Evolutionary conservation across 2,113 vertebrate genomes (phyloP), one percentile per base, ranked within the genome.

Genomic region (Pleuronectes platessa): DNA sequence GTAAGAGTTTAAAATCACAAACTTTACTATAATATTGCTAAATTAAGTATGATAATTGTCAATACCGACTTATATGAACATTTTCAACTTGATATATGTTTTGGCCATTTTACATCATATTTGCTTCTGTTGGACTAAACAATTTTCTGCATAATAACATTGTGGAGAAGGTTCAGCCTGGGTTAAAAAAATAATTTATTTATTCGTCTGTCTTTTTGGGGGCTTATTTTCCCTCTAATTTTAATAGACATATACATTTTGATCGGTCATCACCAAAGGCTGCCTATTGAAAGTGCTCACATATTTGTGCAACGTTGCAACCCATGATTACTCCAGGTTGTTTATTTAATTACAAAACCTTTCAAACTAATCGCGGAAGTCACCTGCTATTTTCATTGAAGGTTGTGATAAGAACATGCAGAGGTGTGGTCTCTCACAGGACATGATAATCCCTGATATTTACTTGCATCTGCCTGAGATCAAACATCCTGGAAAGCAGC

Each of bases 331-430:
- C 61, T 61, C 45, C 81, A 61, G 65, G 58, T 80, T 61, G 64
- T 84, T 67, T 65, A 27, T 49, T 27, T 81, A 4, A 81, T 81
- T 75, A 68, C 21, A 58, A 20, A 71, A 55, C 17, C 60, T 56
- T 13, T 23, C 40, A 45, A 68, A 64, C 53, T 54, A 61, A 61
- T 81, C 63, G 71, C 23, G 17, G 21, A 68, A 60, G 60, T 76
- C 78, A 56, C 60, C 64, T 47, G 26, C 51, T 62, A 42, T 15
- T 53, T 17, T 71, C 4, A 6, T 35, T 7, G 1, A 24, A 24
- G 11, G 9, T 14, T 61, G 20, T 26, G 35, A 64, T 26, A 26
- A 51, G 49, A 67, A 35, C 54, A 67, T 45, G 7, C 27, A 72
- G 60, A 68, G 21, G 20, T 63, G 21, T 71, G 37, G n/a, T 17